Evolutionary conservation across 2,797 vertebrate species (phyloP), one percentile per base, ranked within the genome.

Genomic region (Hirundo rustica): DNA sequence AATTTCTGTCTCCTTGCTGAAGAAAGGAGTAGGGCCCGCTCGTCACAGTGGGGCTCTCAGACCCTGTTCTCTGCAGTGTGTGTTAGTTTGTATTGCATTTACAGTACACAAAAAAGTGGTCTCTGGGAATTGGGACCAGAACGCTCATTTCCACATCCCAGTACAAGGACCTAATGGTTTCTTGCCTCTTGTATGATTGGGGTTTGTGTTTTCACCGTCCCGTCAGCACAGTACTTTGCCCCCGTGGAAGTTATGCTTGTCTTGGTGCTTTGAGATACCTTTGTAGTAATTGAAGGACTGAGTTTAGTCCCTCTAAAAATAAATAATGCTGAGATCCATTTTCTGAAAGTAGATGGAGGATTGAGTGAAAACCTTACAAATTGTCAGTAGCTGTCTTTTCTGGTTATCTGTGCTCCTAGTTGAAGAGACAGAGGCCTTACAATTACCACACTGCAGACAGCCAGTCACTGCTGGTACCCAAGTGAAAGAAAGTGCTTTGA

Each of bases 21-120:
- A 57, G 48, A 79, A 75, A 70, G 10, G 14, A 2, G 4, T 55
- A 45, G 42, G 23, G 23, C 9, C 38, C 32, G 40, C 54, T 65
- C 8, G 12, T 67, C 42, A 19, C 48, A n/a, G 1, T 0, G 0
- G 36, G 61, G 15, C n/a, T 91, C 67, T 82, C 57, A 71, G 25
- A 45, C 27, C 16, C 44, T n/a, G 2, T 58, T 81, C 22, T 42
- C 36, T 77, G 62, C 30, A 57, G 3, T 9, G 5, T 32, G 22
- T 55, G 14, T 45, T 55, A 22, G 9, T 50, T 83, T 73, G 19
- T 32, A 6, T 34, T 55, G 34, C 16, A 32, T 65, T 80, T 77
- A 6, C 68, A 8, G 80, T 20, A 7, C 23, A 50, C 6, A 47
- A 15, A 67, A 54, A 79, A 16, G 29, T 9, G 7, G 2, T 53